These are phyloP conservation scores for Helostoma temminkii DNA, from an alignment of 2,797 vertebrate genomes.

Conservation along the genomic window DNA sequence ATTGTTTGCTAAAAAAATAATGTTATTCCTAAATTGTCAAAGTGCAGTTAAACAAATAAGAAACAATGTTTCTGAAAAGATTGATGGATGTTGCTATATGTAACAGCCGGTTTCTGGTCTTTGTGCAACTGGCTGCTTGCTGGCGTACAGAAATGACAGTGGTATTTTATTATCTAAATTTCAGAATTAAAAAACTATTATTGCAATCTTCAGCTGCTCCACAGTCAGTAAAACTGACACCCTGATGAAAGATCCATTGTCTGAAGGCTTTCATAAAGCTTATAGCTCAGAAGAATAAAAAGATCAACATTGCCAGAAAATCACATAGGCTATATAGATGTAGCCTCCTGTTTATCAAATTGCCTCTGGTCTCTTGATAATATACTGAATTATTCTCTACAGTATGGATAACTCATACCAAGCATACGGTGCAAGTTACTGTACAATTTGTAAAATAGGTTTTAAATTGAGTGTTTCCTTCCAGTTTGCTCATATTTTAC, in stretches of 20 bases:
- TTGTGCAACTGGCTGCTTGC: too few relatives aligned
- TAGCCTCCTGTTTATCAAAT: conserved; percentile 31
- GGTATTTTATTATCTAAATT: conserved; percentile 1
- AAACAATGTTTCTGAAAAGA: too few relatives aligned
- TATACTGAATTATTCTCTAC: conserved; percentile 35
- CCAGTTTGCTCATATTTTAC: conserved; percentile 15
- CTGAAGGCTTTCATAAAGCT: conserved; percentile 8
- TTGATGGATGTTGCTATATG: too few relatives aligned
- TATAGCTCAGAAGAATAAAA: conserved; percentile 2
- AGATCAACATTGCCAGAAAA: conserved; percentile 27
- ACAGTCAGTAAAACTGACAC: conserved; percentile 9
- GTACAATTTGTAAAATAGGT: background rate
- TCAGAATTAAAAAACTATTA: background rate
- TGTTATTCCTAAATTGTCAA: too few relatives aligned
- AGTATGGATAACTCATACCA: conserved; percentile 28
- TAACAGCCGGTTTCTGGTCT: too few relatives aligned
- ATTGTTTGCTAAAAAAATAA: too few relatives aligned
- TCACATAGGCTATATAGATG: conserved; percentile 29
- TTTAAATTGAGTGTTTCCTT: background rate
- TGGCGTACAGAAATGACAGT: background rate
- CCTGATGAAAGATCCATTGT: conserved; percentile 29
- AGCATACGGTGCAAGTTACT: background rate
- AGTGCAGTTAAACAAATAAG: too few relatives aligned
- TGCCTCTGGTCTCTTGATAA: conserved; percentile 45
- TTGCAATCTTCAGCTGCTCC: conserved; percentile 16